Conservation (phyloP, 2,113 vertebrate species). For the Xiphophorus hellerii region DNA sequence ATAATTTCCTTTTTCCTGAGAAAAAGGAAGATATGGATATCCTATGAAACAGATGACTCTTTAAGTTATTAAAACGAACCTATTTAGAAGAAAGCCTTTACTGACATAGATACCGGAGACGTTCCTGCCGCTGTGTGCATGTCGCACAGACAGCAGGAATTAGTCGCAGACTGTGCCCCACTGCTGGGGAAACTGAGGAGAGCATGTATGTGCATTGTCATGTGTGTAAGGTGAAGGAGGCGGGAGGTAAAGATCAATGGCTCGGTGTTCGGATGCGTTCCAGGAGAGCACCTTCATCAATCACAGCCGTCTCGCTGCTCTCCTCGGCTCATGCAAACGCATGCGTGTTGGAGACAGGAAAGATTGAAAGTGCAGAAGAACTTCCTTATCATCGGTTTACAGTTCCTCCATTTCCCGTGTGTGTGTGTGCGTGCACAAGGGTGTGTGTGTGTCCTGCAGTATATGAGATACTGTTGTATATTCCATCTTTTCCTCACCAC, state of each 20-base stretch:
- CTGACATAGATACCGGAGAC: constrained; percentile 45
- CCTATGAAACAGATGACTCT: not conserved
- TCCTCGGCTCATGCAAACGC: constrained; percentile 11
- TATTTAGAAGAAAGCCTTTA: not conserved
- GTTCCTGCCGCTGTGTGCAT: constrained; percentile 43
- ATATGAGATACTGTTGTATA: not conserved
- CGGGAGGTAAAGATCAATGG: constrained; percentile 77
- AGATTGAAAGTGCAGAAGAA: constrained; percentile 59
- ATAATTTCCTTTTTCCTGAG: too few species aligned
- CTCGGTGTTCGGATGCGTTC: constrained; percentile 68
- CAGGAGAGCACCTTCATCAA: constrained; percentile 75
- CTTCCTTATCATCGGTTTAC: constrained; percentile 65
- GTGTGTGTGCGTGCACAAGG: not conserved
- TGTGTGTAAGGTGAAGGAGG: constrained; percentile 39
- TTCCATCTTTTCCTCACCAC: not conserved
- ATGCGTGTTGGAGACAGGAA: constrained; percentile 23
- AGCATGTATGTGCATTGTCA: constrained; percentile 11
- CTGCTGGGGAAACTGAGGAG: constrained; percentile 39
- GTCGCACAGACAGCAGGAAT: constrained; percentile 59
- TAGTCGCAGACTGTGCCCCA: constrained; percentile 27
- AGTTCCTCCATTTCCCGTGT: constrained; percentile 52
- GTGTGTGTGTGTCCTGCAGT: constrained; percentile 13
- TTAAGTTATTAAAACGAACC: not conserved
- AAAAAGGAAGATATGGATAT: not conserved
- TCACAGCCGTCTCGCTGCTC: constrained; percentile 55